phyloP scores from a whole-genome alignment of 1,140 invertebrate genomes.

The Psilanteris sp. region DNA sequence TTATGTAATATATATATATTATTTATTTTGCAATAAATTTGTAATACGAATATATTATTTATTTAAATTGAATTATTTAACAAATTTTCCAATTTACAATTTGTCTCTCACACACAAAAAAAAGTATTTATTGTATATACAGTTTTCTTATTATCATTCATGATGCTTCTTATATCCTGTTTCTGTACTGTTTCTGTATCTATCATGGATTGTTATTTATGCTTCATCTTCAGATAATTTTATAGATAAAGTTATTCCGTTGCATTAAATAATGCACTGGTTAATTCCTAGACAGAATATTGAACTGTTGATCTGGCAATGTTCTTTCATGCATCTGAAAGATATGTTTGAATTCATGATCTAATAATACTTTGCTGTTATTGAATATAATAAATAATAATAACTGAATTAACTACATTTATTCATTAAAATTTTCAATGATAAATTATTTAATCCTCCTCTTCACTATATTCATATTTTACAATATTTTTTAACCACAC shows the following conservation, averaged over 20 bases:
- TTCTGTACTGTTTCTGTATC: constrained; percentile 54
- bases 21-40: constrained; percentile 78
- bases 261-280: constrained; percentile 54
- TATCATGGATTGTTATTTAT: too few species aligned
- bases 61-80: constrained; percentile 77
- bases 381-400: too few species aligned
- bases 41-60: constrained; percentile 79
- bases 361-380: too few species aligned
- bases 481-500: constrained; percentile 98
- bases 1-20: constrained; percentile 74
- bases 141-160: constrained; percentile 57
- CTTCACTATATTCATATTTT: constrained; percentile 82
- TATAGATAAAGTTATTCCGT: constrained; percentile 51
- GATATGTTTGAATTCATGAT: not conserved
- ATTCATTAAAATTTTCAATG: constrained; percentile 10
- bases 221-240: constrained; percentile 62
- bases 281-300: constrained; percentile 68
- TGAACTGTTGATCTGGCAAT: constrained; percentile 72
- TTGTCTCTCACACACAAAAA: constrained; percentile 68
- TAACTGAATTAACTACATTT: not conserved
- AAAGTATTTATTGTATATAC: constrained; percentile 69
- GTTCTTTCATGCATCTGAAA: constrained; percentile 69
- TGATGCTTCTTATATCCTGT: constrained; percentile 56
- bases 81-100: constrained; percentile 77
- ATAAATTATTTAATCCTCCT: constrained; percentile 73